Conservation (phyloP, 2,888 invertebrate species). For the Listrodromus nycthemerus region DNA sequence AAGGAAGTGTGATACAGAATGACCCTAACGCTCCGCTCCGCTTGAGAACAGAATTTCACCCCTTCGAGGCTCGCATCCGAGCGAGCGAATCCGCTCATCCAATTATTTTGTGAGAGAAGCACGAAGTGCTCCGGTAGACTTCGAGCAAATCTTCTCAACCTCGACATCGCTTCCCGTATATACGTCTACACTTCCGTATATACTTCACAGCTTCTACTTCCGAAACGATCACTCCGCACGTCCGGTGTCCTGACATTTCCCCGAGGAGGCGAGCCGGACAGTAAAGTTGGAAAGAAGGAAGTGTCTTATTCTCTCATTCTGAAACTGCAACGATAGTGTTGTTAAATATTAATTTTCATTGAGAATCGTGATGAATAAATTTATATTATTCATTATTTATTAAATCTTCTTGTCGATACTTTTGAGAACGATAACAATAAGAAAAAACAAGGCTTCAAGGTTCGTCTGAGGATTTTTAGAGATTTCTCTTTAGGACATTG, state of each 20-base stretch:
- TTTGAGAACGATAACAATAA: too few relatives aligned
- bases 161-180: constrained; percentile 4
- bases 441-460: too few relatives aligned
- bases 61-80: constrained; percentile 11
- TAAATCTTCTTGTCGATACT: too few relatives aligned
- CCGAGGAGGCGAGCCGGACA: not conserved
- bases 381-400: too few relatives aligned
- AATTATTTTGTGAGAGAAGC: constrained; percentile 35
- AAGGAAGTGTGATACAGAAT: not conserved
- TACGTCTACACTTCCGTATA: constrained; percentile 22
- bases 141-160: constrained; percentile 28
- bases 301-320: not conserved
- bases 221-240: not conserved
- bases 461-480: too few relatives aligned
- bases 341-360: too few relatives aligned
- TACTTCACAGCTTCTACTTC: not conserved
- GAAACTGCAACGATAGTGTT: too few relatives aligned
- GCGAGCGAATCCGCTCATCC: constrained; percentile 27
- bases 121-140: constrained; percentile 12
- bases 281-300: not conserved
- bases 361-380: too few relatives aligned
- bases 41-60: constrained; percentile 20
- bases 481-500: too few relatives aligned
- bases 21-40: not conserved
- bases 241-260: not conserved